Evolutionary conservation across 1,140 invertebrate genomes (phyloP).

Genomic region (Galleria mellonella): DNA sequence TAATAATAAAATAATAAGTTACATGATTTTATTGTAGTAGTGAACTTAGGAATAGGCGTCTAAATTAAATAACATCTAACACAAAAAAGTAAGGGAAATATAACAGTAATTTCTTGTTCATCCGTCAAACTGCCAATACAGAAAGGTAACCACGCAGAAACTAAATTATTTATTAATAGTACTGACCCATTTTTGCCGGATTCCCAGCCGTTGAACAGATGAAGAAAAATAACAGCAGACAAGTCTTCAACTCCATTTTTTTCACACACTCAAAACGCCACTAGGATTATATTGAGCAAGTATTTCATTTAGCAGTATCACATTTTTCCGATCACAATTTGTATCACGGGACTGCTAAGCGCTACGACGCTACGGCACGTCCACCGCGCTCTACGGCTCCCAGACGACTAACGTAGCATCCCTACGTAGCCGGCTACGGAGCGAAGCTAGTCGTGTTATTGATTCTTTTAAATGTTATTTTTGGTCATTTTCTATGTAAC

Average conservation of each 20-base stretch:
- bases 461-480: constrained; percentile 71
- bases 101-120: constrained; percentile 5
- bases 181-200: constrained; percentile 63
- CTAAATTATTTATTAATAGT: constrained; percentile 35
- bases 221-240: constrained; percentile 20
- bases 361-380: constrained; percentile 19
- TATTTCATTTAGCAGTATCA: constrained; percentile 14
- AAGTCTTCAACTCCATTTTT: constrained; percentile 41
- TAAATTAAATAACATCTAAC: too few relatives aligned
- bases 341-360: constrained; percentile 12
- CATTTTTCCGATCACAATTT: constrained; percentile 26
- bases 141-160: constrained; percentile 24
- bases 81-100: too few relatives aligned
- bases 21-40: too few relatives aligned
- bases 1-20: too few relatives aligned
- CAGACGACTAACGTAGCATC: constrained; percentile 37
- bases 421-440: constrained; percentile 23
- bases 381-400: constrained; percentile 35
- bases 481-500: constrained; percentile 42
- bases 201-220: constrained; percentile 31
- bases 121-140: constrained; percentile 21
- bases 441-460: constrained; percentile 50
- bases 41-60: too few relatives aligned
- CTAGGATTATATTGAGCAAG: constrained; percentile 19
- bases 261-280: constrained; percentile 20